phyloP scores from a whole-genome alignment of 1,140 invertebrate genomes.

The Lycorma delicatula region DNA sequence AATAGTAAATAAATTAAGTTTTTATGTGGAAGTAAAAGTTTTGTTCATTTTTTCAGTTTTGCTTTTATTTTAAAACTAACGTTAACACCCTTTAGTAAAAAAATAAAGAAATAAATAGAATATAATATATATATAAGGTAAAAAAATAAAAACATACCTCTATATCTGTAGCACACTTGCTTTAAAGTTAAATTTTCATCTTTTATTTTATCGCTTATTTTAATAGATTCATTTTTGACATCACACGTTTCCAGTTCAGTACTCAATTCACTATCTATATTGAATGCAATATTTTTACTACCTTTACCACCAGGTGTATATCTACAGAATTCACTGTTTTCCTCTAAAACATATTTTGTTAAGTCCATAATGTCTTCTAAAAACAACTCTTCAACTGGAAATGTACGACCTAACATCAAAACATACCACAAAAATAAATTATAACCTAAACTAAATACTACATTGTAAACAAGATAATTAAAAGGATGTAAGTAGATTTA shows the following conservation, averaged over 20 bases:
- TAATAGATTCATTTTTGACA: conserved; percentile 36
- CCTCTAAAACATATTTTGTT: conserved; percentile 58
- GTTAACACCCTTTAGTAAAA: too few relatives aligned
- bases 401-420: conserved; percentile 49
- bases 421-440: neutral
- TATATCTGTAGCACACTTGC: conserved; percentile 51
- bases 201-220: conserved; percentile 48
- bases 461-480: neutral
- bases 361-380: conserved; percentile 66
- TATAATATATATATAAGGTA: neutral
- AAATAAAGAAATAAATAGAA: too few relatives aligned
- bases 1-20: too few relatives aligned
- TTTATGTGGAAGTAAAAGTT: too few relatives aligned
- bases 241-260: conserved; percentile 53
- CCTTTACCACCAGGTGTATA: conserved; percentile 38
- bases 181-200: conserved; percentile 59
- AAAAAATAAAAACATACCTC: conserved; percentile 35
- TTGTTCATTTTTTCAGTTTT: too few relatives aligned
- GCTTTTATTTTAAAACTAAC: too few relatives aligned
- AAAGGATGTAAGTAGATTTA: neutral
- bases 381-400: conserved; percentile 69
- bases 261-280: conserved; percentile 42
- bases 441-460: neutral
- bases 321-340: conserved; percentile 55
- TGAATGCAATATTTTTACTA: conserved; percentile 41